Conservation (phyloP, 2,113 vertebrate species). For the Columbina picui region DNA sequence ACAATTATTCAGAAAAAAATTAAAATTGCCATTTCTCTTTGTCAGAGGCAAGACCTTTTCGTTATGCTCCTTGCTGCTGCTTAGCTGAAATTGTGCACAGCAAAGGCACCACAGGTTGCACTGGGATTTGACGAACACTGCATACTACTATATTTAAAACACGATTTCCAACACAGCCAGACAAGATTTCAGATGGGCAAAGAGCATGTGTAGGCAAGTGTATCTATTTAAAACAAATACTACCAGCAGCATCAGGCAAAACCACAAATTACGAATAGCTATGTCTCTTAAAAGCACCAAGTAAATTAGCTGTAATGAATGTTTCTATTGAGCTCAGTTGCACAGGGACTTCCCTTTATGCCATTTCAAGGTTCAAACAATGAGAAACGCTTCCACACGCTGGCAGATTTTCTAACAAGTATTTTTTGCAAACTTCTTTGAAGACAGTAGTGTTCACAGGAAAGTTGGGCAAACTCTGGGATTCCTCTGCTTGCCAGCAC, state of each 20-base stretch:
- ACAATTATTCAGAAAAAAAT: background rate
- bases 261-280: constrained; percentile 47
- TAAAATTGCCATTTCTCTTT: background rate
- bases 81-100: background rate
- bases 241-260: constrained; percentile 57
- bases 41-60: background rate
- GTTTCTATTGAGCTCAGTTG: constrained; percentile 27
- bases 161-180: background rate
- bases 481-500: background rate
- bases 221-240: constrained; percentile 47
- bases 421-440: constrained; percentile 1
- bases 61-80: background rate
- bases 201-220: constrained; percentile 48
- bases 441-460: background rate
- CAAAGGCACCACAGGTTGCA: background rate
- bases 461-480: background rate
- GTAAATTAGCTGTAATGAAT: constrained; percentile 56
- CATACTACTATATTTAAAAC: background rate
- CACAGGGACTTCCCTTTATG: constrained; percentile 26
- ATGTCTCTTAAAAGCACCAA: constrained; percentile 27
- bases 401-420: background rate
- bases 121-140: background rate
- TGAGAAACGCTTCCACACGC: background rate
- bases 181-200: constrained; percentile 35
- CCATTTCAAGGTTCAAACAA: constrained; percentile 37